Evolutionary conservation across 2,797 vertebrate species (phyloP), one percentile per base, ranked within the genome.

Genomic region (Thunnus albacares): DNA sequence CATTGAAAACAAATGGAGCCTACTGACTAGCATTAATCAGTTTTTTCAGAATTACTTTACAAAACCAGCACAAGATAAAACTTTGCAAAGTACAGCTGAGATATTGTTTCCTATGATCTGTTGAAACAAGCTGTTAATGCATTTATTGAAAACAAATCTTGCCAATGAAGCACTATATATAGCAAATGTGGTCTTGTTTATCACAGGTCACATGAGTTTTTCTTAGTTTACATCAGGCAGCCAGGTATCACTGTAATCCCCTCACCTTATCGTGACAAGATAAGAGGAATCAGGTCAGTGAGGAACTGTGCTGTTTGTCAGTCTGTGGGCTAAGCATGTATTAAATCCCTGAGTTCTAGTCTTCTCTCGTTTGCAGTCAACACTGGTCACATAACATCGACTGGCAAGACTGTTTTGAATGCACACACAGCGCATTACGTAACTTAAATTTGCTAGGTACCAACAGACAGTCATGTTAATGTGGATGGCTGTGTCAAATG

Each of bases 351-450:
- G 67, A 79, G 79, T 81, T 89, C 73, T 71, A 59, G 75, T 88
- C 87, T 82, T 88, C 86, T 88, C 77, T 85, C 84, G 77, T 93
- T 92, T 87, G 80, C 81, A 82, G 89, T 93, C 91, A 94, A 92
- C 88, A 91, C 75, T 65, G 86, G 73, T 89, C 89, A 90, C 80
- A 82, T 91, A 90, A 93, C 87, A 91, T 86, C 91, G 91, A 70
- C 88, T 91, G 89, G 89, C 73, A 71, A 75, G 85, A 81, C 71
- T 92, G 90, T 91, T 92, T 90, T 91, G 82, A 93, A 79, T 76
- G 79, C 76, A 85, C 89, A 92, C 85, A 91, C 79, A 72, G 67
- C 78, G 53, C 47, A 77, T 95, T 94, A 92, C 86, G 81, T 89
- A 94, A 93, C 77, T 71, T 77, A 84, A 86, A 79, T 86, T 85